phyloP scores from a whole-genome alignment of 2,797 vertebrate species.

The Smutsia temminckii region DNA sequence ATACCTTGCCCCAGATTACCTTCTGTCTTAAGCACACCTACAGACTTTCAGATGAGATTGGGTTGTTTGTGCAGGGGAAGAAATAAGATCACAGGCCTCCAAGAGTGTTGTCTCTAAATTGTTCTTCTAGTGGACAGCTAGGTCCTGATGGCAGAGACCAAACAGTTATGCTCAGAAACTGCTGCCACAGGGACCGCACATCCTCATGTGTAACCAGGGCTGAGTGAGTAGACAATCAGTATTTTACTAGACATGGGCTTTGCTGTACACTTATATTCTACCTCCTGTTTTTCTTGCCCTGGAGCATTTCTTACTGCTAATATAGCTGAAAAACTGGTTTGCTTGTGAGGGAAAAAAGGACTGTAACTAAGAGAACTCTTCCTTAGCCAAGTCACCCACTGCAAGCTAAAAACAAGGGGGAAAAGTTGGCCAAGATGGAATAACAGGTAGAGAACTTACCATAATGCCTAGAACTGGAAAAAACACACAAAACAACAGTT shows the following conservation, averaged over 20 bases:
- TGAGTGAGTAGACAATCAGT: not conserved
- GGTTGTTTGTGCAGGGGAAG: not conserved
- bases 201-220: not conserved
- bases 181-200: not conserved
- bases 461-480: not conserved
- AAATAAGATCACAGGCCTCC: not conserved
- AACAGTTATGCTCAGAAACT: not conserved
- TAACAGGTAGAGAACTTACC: not conserved
- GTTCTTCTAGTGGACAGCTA: not conserved
- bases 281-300: not conserved
- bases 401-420: not conserved
- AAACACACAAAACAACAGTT: not conserved
- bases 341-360: not conserved
- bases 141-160: not conserved
- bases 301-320: not conserved
- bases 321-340: not conserved
- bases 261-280: not conserved
- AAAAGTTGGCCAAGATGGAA: not conserved
- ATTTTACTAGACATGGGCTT: not conserved
- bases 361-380: not conserved
- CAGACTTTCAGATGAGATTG: not conserved
- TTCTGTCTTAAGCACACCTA: slow-evolving; percentile 30
- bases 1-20: not conserved
- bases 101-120: not conserved
- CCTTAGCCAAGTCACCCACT: not conserved